Conservation (phyloP, 1,140 invertebrate species). For the Drosophila albomicans region DNA sequence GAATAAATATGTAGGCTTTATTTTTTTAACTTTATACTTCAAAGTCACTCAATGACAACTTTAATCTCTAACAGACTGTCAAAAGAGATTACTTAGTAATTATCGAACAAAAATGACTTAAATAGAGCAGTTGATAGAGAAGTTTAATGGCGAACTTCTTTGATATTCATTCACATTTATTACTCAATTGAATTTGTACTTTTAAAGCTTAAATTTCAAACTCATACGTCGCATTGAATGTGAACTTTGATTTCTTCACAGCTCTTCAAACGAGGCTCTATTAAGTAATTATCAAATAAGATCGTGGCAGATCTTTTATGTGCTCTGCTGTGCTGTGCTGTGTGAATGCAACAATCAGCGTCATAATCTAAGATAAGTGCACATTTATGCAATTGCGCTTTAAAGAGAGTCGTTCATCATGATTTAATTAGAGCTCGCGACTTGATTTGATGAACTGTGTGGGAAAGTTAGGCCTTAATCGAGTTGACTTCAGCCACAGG, state of each 20-base stretch:
- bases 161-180: no score
- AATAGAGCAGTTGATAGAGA: no score
- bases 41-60: no score
- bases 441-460: conserved; percentile 34
- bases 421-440: conserved; percentile 58
- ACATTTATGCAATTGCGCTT: conserved; percentile 26
- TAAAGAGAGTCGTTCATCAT: conserved; percentile 19
- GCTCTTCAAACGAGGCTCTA: background rate
- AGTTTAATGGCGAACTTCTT: no score
- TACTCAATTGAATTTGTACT: no score
- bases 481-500: conserved; percentile 33
- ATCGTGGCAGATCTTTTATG: background rate
- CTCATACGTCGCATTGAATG: no score
- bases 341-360: conserved; percentile 6
- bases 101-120: no score
- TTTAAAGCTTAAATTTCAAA: no score
- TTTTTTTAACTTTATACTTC: no score
- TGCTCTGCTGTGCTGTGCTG: background rate
- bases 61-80: no score
- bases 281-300: background rate
- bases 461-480: conserved; percentile 47
- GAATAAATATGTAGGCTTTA: no score
- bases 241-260: background rate
- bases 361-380: conserved; percentile 30
- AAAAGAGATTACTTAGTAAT: no score